These are phyloP conservation scores for Astreopora myriophthalma DNA, from an alignment of 64 coral and sea anemone species.

Conservation along the genomic window DNA sequence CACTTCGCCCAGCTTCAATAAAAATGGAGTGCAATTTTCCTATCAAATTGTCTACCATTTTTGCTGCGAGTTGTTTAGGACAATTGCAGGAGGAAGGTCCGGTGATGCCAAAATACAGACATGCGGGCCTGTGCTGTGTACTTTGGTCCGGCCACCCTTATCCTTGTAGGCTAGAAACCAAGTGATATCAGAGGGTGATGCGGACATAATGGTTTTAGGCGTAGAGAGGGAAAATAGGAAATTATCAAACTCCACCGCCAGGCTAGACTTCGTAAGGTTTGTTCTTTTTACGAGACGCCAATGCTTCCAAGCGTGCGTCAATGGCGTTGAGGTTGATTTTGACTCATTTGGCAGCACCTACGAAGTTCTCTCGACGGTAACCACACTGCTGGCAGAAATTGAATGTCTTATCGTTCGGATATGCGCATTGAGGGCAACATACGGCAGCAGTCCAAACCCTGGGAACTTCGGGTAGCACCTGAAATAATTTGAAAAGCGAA, in stretches of 20 bases:
- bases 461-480: neutral
- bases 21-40: constrained; percentile 57
- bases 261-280: constrained; percentile 38
- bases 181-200: neutral
- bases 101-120: neutral
- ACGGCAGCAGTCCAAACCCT: constrained; percentile 26
- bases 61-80: constrained; percentile 1
- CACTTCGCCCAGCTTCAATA: neutral
- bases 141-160: neutral
- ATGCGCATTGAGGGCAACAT: constrained; percentile 46
- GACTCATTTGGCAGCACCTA: neutral
- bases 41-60: constrained; percentile 31
- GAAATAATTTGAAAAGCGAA: no score
- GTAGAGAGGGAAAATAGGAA: constrained; percentile 18
- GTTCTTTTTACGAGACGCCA: neutral
- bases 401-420: constrained; percentile 40
- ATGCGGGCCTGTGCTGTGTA: neutral
- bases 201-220: neutral
- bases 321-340: neutral
- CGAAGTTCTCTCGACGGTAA: neutral
- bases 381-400: constrained; percentile 61
- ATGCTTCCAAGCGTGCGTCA: neutral
- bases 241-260: neutral
- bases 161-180: constrained; percentile 54
- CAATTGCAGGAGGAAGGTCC: neutral